Evolutionary conservation across 2,888 invertebrate species (phyloP).

Genomic region (Phytoseiulus persimilis): DNA sequence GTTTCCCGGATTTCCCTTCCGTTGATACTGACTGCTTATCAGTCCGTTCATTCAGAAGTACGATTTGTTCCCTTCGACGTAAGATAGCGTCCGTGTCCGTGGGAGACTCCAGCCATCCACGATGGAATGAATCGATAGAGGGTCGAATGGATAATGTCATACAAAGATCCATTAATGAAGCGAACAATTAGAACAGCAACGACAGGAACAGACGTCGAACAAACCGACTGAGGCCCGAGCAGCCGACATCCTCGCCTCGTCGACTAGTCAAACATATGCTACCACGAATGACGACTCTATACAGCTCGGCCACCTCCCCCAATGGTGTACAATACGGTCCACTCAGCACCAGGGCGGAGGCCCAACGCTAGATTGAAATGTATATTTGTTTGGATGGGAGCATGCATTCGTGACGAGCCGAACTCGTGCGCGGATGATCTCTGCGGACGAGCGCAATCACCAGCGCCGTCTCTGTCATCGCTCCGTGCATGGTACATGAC

Average conservation of each 20-base stretch:
- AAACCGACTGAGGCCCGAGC: conserved; percentile 60
- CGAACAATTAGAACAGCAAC: background rate
- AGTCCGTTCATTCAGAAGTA: no score
- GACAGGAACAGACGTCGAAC: conserved; percentile 52
- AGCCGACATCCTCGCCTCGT: conserved; percentile 57
- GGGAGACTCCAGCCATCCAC: background rate
- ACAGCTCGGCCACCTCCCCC: background rate
- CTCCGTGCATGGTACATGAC: no score
- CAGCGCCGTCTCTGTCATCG: background rate
- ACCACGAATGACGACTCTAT: background rate
- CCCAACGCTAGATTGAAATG: background rate
- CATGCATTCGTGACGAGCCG: background rate
- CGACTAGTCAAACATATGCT: background rate
- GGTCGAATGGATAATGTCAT: background rate
- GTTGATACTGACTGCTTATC: no score
- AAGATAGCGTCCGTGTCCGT: no score
- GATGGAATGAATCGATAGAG: background rate
- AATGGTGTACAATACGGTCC: background rate
- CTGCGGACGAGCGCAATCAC: background rate
- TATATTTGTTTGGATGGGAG: background rate
- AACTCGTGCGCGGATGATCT: background rate
- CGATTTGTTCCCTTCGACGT: no score
- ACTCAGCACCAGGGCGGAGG: background rate
- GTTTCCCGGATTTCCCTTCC: no score
- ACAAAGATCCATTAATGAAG: background rate